A percentile compares a stretch with the other conserved stretches of the same genome.
Conservation (phyloP, 2,113 vertebrate species). For the Elachura formosa region DNA sequence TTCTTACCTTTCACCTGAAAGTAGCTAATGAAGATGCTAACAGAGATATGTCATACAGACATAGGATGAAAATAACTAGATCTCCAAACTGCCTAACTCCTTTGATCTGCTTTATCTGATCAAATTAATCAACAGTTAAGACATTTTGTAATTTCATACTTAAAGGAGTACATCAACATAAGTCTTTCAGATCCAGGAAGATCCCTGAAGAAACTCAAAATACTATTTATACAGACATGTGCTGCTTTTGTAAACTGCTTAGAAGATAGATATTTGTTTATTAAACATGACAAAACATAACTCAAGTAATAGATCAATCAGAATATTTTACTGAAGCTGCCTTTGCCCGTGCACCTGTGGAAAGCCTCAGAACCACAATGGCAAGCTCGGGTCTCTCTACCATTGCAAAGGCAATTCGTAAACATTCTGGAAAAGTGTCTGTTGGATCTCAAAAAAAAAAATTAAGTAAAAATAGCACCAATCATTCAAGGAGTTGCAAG, state of each 20-base stretch:
- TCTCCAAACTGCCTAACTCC: neutral
- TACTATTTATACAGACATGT: neutral
- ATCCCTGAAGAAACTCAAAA: neutral
- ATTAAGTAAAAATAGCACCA: neutral
- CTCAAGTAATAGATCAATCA: neutral
- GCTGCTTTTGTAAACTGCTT: neutral
- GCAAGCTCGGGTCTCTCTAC: neutral
- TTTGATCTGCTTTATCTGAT: neutral
- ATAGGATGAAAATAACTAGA: neutral
- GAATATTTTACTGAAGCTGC: neutral
- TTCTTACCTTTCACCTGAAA: neutral
- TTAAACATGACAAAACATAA: neutral
- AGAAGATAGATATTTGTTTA: neutral
- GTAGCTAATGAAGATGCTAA: neutral
- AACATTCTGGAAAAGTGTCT: neutral
- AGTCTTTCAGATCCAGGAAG: neutral
- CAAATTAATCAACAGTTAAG: neutral
- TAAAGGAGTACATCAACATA: accelerated
- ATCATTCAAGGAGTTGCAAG: neutral
- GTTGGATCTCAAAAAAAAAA: neutral
- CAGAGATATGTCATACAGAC: neutral
- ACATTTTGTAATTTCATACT: neutral
- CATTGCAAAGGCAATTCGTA: neutral
- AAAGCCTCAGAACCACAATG: neutral
- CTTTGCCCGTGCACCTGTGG: neutral